Percentiles rank a stretch among this genome's conserved stretches.
Conservation (phyloP, 2,113 vertebrate genomes). For the Kryptolebias marmoratus region DNA sequence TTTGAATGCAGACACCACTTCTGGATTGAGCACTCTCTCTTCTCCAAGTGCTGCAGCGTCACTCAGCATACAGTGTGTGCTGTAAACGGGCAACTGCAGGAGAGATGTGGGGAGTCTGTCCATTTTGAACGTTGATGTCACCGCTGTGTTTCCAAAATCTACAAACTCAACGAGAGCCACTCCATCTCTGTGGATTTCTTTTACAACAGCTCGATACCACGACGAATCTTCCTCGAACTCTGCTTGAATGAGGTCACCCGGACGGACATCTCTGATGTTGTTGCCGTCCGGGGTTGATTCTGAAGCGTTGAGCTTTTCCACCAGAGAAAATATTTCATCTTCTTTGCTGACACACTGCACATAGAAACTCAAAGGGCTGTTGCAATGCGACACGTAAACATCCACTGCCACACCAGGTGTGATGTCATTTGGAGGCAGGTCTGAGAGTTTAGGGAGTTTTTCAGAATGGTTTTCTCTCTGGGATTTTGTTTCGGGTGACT, state of each 20-base stretch:
- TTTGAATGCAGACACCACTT: conserved; percentile 75
- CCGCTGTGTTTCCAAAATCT: conserved; percentile 90
- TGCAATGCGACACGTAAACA: conserved; percentile 87
- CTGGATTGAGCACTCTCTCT: conserved; percentile 45
- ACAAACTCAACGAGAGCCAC: conserved; percentile 84
- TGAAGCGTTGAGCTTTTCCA: conserved; percentile 82
- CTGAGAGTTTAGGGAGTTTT: conserved; percentile 67
- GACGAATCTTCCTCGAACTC: conserved; percentile 85
- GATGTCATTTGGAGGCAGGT: conserved; percentile 79
- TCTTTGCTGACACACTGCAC: conserved; percentile 86
- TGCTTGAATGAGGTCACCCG: conserved; percentile 86
- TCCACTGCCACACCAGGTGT: conserved; percentile 76
- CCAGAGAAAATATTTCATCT: conserved; percentile 78
- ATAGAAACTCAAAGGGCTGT: conserved; percentile 86
- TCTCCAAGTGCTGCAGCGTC: conserved; percentile 48
- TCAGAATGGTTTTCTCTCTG: conserved; percentile 3
- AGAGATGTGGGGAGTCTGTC: conserved; percentile 72
- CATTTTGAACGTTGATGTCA: conserved; percentile 73
- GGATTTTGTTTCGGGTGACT: conserved; percentile 13
- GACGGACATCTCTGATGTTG: conserved; percentile 63
- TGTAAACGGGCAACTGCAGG: conserved; percentile 75
- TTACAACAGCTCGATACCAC: conserved; percentile 89
- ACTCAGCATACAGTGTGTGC: conserved; percentile 85
- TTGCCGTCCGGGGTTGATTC: conserved; percentile 35
- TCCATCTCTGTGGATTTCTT: conserved; percentile 57